Evolutionary conservation across 1,140 invertebrate genomes (phyloP).

Genomic region (Zaprionus ghesquierei): DNA sequence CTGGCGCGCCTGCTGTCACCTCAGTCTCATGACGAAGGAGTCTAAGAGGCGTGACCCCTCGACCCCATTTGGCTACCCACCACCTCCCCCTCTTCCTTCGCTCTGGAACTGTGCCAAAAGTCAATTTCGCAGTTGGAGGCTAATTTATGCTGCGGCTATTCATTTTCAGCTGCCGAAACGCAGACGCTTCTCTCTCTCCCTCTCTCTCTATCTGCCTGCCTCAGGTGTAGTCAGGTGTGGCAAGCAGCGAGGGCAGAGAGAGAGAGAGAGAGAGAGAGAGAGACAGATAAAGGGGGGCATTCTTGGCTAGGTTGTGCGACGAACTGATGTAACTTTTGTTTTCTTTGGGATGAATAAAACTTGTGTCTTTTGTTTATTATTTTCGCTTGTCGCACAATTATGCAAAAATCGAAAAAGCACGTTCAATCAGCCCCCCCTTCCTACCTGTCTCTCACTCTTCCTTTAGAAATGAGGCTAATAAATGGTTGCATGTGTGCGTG

Average conservation of each 20-base stretch:
- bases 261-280: too few species aligned
- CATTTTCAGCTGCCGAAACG: slow-evolving; percentile 15
- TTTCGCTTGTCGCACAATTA: slow-evolving; percentile 47
- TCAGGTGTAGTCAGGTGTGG: slow-evolving; percentile 11
- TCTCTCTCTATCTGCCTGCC: not conserved
- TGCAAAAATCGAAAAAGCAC: slow-evolving; percentile 52
- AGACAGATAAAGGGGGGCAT: not conserved
- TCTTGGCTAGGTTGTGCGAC: not conserved
- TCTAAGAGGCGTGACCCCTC: not conserved
- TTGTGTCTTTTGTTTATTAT: slow-evolving; percentile 58
- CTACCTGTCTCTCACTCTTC: too few species aligned
- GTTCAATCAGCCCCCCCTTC: slow-evolving; percentile 1
- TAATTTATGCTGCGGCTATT: slow-evolving; percentile 64
- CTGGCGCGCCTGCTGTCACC: too few species aligned
- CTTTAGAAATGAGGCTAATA: slow-evolving; percentile 52
- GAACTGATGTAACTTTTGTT: slow-evolving; percentile 74
- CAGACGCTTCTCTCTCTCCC: not conserved
- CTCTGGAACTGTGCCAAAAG: slow-evolving; percentile 26
- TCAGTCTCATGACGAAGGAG: not conserved
- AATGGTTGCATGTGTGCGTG: slow-evolving; percentile 34
- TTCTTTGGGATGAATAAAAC: slow-evolving; percentile 65
- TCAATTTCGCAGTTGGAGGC: slow-evolving; percentile 56
- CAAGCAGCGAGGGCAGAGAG: not conserved
- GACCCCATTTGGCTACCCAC: not conserved
- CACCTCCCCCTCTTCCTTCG: not conserved